Conservation (phyloP, 2,797 vertebrate species). For the Enteromius radiatus region DNA sequence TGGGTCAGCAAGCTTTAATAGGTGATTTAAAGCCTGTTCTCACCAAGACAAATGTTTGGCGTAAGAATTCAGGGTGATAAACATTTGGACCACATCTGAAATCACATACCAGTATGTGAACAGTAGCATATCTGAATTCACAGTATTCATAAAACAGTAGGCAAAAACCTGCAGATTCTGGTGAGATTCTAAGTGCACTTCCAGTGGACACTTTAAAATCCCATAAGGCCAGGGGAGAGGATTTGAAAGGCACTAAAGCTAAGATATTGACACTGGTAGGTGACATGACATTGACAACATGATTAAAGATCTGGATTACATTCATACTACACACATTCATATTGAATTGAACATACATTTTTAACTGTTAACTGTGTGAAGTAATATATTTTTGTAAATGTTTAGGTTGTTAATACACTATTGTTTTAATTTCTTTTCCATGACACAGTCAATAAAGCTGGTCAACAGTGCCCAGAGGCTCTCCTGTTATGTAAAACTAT, state of each 20-base stretch:
- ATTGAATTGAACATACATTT: background rate
- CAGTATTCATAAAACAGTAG: background rate
- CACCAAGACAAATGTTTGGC: background rate
- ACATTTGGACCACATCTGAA: background rate
- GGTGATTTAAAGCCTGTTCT: background rate
- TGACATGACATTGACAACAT: background rate
- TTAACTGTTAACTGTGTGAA: background rate
- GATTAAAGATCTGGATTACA: background rate
- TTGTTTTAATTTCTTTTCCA: background rate
- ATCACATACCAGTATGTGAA: background rate
- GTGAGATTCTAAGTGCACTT: background rate
- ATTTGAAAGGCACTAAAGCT: background rate
- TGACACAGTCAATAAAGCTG: background rate
- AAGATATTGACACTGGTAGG: background rate
- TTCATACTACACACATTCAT: background rate
- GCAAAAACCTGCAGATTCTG: background rate
- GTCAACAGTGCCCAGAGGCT: background rate
- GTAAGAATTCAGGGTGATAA: background rate
- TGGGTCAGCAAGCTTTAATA: slow-evolving; percentile 13
- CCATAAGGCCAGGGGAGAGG: background rate
- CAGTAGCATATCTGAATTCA: background rate
- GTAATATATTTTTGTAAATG: too few relatives aligned
- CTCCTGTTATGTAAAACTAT: background rate
- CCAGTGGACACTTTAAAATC: background rate
- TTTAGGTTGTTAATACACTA: background rate